A percentile compares a stretch with the other conserved stretches of the same genome.
phyloP scores from a whole-genome alignment of 2,113 vertebrate species.

The Rhombomys opimus region DNA sequence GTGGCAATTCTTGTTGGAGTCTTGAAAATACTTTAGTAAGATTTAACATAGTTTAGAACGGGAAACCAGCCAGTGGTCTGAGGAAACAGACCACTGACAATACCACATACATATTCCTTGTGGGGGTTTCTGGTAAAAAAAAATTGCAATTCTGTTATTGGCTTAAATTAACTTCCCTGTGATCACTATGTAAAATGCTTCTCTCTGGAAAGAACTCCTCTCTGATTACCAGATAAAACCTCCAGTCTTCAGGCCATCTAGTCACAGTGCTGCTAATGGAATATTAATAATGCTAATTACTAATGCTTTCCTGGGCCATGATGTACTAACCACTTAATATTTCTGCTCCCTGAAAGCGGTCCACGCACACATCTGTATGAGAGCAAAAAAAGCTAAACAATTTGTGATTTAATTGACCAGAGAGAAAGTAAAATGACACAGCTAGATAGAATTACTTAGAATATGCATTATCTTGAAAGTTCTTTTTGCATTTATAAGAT shows the following conservation, averaged over 20 bases:
- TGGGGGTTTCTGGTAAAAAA: not conserved
- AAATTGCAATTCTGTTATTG: not conserved
- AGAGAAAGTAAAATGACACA: not conserved
- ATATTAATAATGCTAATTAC: constrained; percentile 54
- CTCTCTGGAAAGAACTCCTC: constrained; percentile 17
- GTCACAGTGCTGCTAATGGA: constrained; percentile 25
- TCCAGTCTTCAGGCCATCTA: not conserved
- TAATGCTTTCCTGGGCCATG: not conserved
- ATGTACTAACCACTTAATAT: not conserved
- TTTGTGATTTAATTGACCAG: not conserved
- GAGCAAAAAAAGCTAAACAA: not conserved
- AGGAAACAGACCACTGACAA: not conserved
- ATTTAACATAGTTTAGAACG: not conserved
- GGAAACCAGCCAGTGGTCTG: not conserved
- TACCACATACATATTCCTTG: not conserved
- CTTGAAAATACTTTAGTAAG: not conserved
- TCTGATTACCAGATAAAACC: constrained; percentile 40
- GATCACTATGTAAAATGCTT: not conserved
- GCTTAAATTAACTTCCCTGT: constrained; percentile 1
- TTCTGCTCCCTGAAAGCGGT: not conserved
- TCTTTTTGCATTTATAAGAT: constrained; percentile 16
- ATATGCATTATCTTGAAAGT: not conserved
- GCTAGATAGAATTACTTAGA: constrained; percentile 18
- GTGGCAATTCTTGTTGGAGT: not conserved
- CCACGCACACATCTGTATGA: not conserved